Percentiles rank a stretch among this genome's conserved stretches.
phyloP scores from a whole-genome alignment of 2,888 invertebrate species.

The Selenia dentaria region DNA sequence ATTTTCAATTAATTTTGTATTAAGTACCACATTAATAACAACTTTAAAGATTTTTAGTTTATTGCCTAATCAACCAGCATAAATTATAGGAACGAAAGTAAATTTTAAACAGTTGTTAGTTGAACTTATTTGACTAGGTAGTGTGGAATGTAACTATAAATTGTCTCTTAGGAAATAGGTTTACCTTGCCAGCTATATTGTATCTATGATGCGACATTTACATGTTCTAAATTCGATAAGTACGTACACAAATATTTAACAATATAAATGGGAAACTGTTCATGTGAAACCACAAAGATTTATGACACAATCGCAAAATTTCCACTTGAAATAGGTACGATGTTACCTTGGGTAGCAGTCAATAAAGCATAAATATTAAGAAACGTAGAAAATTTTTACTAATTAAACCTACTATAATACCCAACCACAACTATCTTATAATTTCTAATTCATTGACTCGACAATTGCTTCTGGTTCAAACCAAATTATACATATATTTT shows the following conservation, averaged over 20 bases:
- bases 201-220: neutral
- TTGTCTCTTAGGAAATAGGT: slow-evolving; percentile 18
- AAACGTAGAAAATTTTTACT: slow-evolving; percentile 5
- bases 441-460: slow-evolving; percentile 8
- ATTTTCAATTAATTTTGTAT: no score
- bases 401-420: slow-evolving; percentile 1
- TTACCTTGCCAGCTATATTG: no score
- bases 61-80: no score
- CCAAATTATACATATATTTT: slow-evolving; percentile 11
- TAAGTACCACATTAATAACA: no score
- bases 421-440: slow-evolving; percentile 2
- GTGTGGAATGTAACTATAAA: slow-evolving; percentile 72
- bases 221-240: no score
- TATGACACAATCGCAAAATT: no score
- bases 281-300: no score
- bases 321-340: no score
- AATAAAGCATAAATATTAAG: slow-evolving; percentile 1
- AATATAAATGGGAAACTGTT: no score
- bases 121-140: slow-evolving; percentile 62
- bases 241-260: neutral
- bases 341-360: no score
- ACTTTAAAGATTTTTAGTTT: no score
- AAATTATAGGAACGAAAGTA: no score
- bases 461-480: slow-evolving; percentile 15
- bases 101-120: slow-evolving; percentile 1